Evolutionary conservation across 2,888 invertebrate genomes (phyloP).

Genomic region (Auanema sp.): DNA sequence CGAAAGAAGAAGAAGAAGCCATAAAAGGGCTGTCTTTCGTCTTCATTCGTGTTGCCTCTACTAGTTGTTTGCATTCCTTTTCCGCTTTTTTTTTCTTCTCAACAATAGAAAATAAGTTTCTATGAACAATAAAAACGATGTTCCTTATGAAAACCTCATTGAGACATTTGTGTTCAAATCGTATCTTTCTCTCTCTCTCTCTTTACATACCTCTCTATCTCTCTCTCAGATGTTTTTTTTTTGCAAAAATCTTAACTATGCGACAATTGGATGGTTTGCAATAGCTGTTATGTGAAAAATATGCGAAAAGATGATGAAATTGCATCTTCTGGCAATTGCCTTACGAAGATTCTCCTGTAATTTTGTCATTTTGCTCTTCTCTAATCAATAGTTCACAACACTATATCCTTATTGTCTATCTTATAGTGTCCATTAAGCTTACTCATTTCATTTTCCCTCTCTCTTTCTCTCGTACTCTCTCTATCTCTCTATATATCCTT

Average conservation of each 20-base stretch:
- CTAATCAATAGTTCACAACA: too few relatives aligned
- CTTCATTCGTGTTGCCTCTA: too few relatives aligned
- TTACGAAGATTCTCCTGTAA: too few relatives aligned
- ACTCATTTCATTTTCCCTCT: slow-evolving; percentile 14
- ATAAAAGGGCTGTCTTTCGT: too few relatives aligned
- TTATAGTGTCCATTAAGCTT: slow-evolving; percentile 3
- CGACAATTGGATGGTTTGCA: slow-evolving; percentile 20
- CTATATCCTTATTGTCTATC: too few relatives aligned
- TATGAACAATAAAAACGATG: neutral
- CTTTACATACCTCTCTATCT: slow-evolving; percentile 10
- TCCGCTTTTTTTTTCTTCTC: too few relatives aligned
- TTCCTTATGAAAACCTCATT: neutral
- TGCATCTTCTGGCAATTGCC: too few relatives aligned
- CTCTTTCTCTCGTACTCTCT: slow-evolving; percentile 3
- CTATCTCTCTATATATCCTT: neutral
- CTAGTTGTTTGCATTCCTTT: too few relatives aligned
- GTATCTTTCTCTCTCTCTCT: slow-evolving; percentile 10
- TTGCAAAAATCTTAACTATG: slow-evolving; percentile 20
- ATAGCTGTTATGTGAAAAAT: too few relatives aligned
- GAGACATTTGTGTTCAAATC: slow-evolving; percentile 5
- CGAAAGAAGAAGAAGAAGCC: too few relatives aligned
- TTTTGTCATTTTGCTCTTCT: too few relatives aligned
- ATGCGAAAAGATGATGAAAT: too few relatives aligned
- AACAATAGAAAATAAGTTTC: neutral
- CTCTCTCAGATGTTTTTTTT: slow-evolving; percentile 2